Evolutionary conservation across 2,888 invertebrate species (phyloP).

Genomic region (Sesamia inferens): DNA sequence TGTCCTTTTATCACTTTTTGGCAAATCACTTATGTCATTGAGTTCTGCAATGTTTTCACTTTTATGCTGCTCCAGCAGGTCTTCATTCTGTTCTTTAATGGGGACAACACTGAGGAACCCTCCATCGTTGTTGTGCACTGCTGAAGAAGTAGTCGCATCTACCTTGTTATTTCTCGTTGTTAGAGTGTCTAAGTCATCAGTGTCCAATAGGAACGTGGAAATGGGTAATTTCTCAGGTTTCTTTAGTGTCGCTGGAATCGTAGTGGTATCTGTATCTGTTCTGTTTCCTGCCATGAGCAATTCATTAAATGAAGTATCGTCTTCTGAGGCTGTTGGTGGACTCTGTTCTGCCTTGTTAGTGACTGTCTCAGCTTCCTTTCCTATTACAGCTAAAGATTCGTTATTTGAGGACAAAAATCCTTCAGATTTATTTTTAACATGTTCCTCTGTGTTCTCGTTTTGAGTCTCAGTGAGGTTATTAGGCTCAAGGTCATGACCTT

Average conservation of each 20-base stretch:
- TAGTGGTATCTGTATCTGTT: constrained; percentile 29
- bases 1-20: constrained; percentile 87
- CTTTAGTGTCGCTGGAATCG: constrained; percentile 13
- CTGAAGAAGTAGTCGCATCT: constrained; percentile 54
- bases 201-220: constrained; percentile 83
- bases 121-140: constrained; percentile 63
- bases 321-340: constrained; percentile 59
- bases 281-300: constrained; percentile 65
- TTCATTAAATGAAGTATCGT: constrained; percentile 67
- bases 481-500: constrained; percentile 87
- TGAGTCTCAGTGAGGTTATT: constrained; percentile 83
- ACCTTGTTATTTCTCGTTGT: constrained; percentile 59
- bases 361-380: constrained; percentile 45
- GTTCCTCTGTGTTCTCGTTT: constrained; percentile 82
- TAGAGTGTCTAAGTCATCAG: constrained; percentile 80
- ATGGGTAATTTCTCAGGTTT: constrained; percentile 67
- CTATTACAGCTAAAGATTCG: constrained; percentile 38
- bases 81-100: constrained; percentile 73
- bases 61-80: constrained; percentile 73
- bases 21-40: constrained; percentile 86
- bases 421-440: constrained; percentile 65
- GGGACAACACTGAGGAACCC: constrained; percentile 83
- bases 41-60: constrained; percentile 80
- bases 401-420: constrained; percentile 32
- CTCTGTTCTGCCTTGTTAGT: constrained; percentile 48